Evolutionary conservation across 2,113 vertebrate species (phyloP), one percentile per base, ranked within the genome.

Genomic region (Crocuta crocuta): DNA sequence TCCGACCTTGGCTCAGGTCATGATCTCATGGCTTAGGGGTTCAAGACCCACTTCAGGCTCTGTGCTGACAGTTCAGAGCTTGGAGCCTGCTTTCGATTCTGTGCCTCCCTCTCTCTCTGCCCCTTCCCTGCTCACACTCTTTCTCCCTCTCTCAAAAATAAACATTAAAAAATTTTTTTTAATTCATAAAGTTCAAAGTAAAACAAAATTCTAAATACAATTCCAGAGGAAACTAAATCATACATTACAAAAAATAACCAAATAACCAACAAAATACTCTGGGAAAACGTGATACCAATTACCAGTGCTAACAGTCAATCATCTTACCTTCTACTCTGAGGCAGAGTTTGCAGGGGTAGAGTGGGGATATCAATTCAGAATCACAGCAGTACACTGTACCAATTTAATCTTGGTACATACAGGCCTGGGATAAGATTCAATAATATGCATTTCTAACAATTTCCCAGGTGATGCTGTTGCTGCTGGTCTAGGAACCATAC

Each of bases 211-310:
- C 53, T 84, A 39, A 58, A 89, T 48, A 80, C 5, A 85, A 74
- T 50, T 94, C 10, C n/a, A 17, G 43, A 96, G 45, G 53, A 85
- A 91, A 95, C 19, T 78, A 84, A 96, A 94, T 73, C 24, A 83
- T 79, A 61, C 15, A 66, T 88, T 83, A 83, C 9, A 89, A 63
- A 95, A 92, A 89, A 94, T 48, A 50, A 89, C 39, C 39, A 39
- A 39, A 39, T 39, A 39, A 39, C 21, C 28, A 86, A 86, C 7
- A 91, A 86, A 80, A 90, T 68, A 21, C 21, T 87, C 43, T 63
- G 16, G 19, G 39, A 92, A 89, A 93, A 87, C 21, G 91, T 63
- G 71, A 78, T 43, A 88, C 24, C 17, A 71, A 92, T 74, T 73
- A 81, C 39, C 23, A 85, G 28, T 16, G 84, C 26, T 89, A 89